Percentiles rank a stretch among this genome's conserved stretches.
Evolutionary conservation across 2,888 invertebrate genomes (phyloP).

Genomic region (Chrysolina haemoptera): DNA sequence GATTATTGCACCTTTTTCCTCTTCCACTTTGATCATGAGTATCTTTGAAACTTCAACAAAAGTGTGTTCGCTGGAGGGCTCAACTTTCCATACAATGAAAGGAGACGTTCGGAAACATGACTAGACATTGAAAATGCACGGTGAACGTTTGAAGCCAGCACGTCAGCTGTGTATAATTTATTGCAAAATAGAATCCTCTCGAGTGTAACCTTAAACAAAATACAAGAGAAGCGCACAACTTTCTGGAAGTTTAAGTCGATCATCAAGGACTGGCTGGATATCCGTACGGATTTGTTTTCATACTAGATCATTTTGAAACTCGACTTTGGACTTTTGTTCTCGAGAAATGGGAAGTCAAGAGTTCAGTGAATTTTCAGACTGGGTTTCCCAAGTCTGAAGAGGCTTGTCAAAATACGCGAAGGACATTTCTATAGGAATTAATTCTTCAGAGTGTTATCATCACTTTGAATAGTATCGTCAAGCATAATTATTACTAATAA

Average conservation of each 20-base stretch:
- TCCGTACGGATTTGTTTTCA: conserved; percentile 15
- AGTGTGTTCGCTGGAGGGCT: conserved; percentile 11
- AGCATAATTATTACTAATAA: no score
- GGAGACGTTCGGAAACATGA: conserved; percentile 13
- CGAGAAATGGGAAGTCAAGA: not conserved
- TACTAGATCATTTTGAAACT: not conserved
- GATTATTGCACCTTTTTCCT: not conserved
- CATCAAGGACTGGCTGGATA: conserved; percentile 23
- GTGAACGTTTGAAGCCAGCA: conserved; percentile 51
- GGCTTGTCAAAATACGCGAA: not conserved
- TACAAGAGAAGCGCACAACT: conserved; percentile 36
- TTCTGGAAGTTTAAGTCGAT: conserved; percentile 40
- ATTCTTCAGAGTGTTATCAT: not conserved
- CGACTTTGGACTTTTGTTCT: not conserved
- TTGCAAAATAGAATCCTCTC: conserved; percentile 52
- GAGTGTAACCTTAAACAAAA: conserved; percentile 51
- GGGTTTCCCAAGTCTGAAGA: not conserved
- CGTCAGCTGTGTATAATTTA: conserved; percentile 55
- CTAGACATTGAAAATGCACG: conserved; percentile 23
- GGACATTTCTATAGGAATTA: not conserved
- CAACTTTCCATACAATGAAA: conserved; percentile 16
- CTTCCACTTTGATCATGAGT: conserved; percentile 2
- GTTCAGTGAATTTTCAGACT: not conserved
- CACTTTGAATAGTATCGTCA: not conserved
- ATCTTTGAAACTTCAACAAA: not conserved